Evolutionary conservation across 1,140 invertebrate species (phyloP), one percentile per base, ranked within the genome.

Genomic region (Diorhabda sublineata): DNA sequence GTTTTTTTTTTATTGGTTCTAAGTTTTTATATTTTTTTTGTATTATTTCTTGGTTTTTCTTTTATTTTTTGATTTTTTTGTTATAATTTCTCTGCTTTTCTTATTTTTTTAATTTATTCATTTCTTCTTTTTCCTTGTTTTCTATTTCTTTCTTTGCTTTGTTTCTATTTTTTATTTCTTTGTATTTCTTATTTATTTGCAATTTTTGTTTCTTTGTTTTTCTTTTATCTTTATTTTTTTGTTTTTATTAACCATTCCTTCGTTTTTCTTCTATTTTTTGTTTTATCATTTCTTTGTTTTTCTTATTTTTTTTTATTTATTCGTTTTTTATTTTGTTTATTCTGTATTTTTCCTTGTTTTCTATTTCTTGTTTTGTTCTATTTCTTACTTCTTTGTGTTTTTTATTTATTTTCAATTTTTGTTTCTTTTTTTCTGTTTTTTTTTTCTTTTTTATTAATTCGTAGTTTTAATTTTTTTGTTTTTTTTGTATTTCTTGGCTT

Each of bases 41-140:
- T n/a, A 5, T 58, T 26, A 2, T n/a, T n/a, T 26, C 41, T n/a
- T 2, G 1, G 1, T 8, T 7, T 41, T 42, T n/a, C 42, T 42
- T 42, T 9, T 62, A 42, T 42, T 42, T 42, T 9, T 42, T 62
- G 0, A 26, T 62, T 8, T 62, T 62, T 62, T 43, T n/a, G n/a
- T 43, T 8, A 42, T 0, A 5, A n/a, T 56, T 56, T 2, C 1
- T 56, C 5, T 26, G 60, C n/a, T 47, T 67, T 58, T 58, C 4
- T 8, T 45, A 2, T 11, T 60, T 64, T 60, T 44, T 26, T 42
- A 1, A n/a, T 9, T 58, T 59, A 56, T 47, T 64, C 4, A n/a
- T 45, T 64, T 7, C 11, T 67, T 62, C 70, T 61, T 44, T 58
- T 42, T 42, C 41, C 4, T 42, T 26, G 3, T 7, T 3, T 59